phyloP scores from a whole-genome alignment of 2,888 invertebrate genomes.

The Diplolepis rosae region DNA sequence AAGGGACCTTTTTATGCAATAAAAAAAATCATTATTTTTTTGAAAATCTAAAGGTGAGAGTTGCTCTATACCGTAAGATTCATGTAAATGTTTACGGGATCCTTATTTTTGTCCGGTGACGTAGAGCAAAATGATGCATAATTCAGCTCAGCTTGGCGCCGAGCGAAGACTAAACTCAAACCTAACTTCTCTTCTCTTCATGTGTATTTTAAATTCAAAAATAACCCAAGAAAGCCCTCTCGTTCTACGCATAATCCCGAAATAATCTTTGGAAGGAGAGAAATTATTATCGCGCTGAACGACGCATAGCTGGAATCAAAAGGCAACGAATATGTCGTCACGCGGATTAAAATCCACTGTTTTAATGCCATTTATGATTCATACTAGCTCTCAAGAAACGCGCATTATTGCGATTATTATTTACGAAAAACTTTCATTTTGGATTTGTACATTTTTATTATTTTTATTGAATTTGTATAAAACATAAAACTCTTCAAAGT shows the following conservation, averaged over 20 bases:
- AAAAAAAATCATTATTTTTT: no score
- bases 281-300: slow-evolving; percentile 9
- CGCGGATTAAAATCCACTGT: background rate
- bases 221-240: slow-evolving; percentile 50
- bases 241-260: slow-evolving; percentile 47
- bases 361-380: background rate
- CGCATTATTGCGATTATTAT: no score
- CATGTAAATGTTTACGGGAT: slow-evolving; percentile 33
- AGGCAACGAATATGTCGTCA: background rate
- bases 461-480: no score
- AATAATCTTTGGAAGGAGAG: slow-evolving; percentile 51
- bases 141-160: slow-evolving; percentile 45
- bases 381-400: background rate
- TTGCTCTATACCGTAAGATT: slow-evolving; percentile 28
- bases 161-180: slow-evolving; percentile 41
- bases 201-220: slow-evolving; percentile 46
- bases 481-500: no score
- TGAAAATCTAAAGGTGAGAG: no score
- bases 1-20: no score
- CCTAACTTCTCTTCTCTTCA: slow-evolving; percentile 22
- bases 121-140: slow-evolving; percentile 36
- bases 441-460: no score
- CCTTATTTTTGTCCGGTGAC: slow-evolving; percentile 42
- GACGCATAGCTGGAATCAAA: slow-evolving; percentile 5
- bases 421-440: no score